Evolutionary conservation across 2,113 vertebrate genomes (phyloP).

Genomic region (Barbus barbus): DNA sequence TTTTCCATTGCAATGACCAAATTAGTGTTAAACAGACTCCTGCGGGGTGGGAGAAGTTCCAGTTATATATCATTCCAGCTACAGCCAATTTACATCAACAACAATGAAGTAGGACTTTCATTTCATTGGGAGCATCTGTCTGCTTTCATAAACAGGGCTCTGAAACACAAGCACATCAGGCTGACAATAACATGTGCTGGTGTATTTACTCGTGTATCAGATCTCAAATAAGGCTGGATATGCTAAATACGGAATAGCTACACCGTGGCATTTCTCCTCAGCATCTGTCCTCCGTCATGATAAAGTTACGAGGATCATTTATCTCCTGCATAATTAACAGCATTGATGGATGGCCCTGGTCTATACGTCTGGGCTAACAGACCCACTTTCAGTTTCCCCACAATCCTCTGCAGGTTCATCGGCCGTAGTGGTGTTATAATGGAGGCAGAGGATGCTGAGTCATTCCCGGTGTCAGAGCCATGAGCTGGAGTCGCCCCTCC

Average conservation of each 20-base stretch:
- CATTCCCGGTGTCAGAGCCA: neutral
- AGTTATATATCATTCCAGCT: neutral
- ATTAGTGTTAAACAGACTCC: too few species aligned
- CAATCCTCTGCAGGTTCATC: slow-evolving; percentile 6
- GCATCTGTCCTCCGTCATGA: slow-evolving; percentile 1
- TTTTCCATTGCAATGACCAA: too few species aligned
- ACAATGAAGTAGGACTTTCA: neutral
- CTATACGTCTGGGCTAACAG: neutral
- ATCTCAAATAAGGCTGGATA: slow-evolving; percentile 3
- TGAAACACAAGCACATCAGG: slow-evolving; percentile 21
- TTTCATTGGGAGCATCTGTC: neutral
- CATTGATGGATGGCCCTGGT: slow-evolving; percentile 9
- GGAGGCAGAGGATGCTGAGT: neutral
- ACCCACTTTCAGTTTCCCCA: slow-evolving; percentile 6
- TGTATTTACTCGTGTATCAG: neutral
- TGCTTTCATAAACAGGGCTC: neutral
- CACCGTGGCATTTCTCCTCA: neutral
- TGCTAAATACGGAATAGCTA: neutral
- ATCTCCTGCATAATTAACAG: slow-evolving; percentile 25
- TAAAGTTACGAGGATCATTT: slow-evolving; percentile 12
- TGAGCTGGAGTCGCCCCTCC: neutral
- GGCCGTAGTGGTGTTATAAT: neutral
- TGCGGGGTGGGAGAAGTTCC: too few species aligned
- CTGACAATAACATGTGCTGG: neutral
- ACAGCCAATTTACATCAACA: neutral